These are phyloP conservation scores for Tridacna crocea DNA, from an alignment of 2,888 invertebrate species.

Conservation along the genomic window DNA sequence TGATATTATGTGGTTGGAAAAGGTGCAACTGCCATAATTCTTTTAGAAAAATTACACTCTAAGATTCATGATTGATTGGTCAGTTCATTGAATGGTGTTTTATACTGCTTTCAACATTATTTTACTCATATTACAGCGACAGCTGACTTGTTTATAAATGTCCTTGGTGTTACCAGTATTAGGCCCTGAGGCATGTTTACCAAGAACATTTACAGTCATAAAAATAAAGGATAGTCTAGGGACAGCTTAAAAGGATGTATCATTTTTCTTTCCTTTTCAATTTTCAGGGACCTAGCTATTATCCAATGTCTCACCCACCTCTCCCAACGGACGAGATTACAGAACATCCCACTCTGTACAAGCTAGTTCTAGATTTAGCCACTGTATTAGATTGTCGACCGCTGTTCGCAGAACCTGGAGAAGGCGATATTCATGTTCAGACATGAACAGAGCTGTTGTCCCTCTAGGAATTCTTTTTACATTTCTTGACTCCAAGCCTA, in stretches of 20 bases:
- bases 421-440: constrained; percentile 72
- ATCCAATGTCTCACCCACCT: constrained; percentile 93
- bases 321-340: constrained; percentile 94
- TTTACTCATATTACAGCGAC: too few relatives aligned
- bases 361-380: constrained; percentile 92
- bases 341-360: constrained; percentile 90
- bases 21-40: background rate
- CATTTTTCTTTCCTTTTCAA: constrained; percentile 73
- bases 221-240: too few relatives aligned
- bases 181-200: too few relatives aligned
- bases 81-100: too few relatives aligned
- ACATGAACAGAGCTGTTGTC: constrained; percentile 47
- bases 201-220: too few relatives aligned
- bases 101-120: too few relatives aligned
- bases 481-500: constrained; percentile 18
- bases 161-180: too few relatives aligned
- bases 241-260: too few relatives aligned
- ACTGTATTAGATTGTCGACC: constrained; percentile 92
- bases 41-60: too few relatives aligned
- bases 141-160: too few relatives aligned
- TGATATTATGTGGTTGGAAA: background rate
- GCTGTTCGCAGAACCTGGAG: constrained; percentile 87
- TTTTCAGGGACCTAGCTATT: constrained; percentile 91
- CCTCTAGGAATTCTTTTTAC: constrained; percentile 10
- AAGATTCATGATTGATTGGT: too few relatives aligned